Conservation (phyloP, 2,113 vertebrate species). For the Istiophorus platypterus region DNA sequence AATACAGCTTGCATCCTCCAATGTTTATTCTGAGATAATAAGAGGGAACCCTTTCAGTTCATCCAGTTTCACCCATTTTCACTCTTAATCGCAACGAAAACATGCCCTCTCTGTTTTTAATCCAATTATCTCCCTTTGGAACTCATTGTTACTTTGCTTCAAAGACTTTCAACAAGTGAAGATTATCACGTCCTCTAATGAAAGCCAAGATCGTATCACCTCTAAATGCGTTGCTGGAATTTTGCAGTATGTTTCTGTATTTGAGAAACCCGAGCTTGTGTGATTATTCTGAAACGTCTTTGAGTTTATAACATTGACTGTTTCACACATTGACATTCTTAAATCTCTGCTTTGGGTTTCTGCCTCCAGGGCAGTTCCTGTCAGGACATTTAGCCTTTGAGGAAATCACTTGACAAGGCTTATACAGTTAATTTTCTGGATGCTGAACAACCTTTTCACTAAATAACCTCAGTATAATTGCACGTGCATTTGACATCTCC, state of each 20-base stretch:
- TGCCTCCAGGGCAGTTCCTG: not conserved
- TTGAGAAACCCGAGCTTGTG: not conserved
- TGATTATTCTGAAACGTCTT: not conserved
- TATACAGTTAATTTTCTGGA: not conserved
- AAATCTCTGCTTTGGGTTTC: constrained; percentile 14
- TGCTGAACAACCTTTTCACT: not conserved
- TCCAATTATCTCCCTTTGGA: constrained; percentile 1
- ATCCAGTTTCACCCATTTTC: not conserved
- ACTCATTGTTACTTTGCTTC: not conserved
- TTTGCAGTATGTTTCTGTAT: not conserved
- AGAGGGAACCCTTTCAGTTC: not conserved
- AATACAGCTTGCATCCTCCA: not conserved
- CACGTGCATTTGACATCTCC: not conserved
- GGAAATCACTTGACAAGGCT: not conserved
- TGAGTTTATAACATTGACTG: not conserved
- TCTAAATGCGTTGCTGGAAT: not conserved
- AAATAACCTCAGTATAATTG: not conserved
- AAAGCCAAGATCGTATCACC: constrained; percentile 4
- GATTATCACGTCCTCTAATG: constrained; percentile 26
- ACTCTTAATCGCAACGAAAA: not conserved
- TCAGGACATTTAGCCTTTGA: not conserved
- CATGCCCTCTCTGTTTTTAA: constrained; percentile 1
- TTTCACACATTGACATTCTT: not conserved
- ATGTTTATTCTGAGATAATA: too few species aligned
- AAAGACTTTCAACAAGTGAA: constrained; percentile 7